Evolutionary conservation across 2,113 vertebrate species (phyloP), one percentile per base, ranked within the genome.

Genomic region (Zosterops pallidus): DNA sequence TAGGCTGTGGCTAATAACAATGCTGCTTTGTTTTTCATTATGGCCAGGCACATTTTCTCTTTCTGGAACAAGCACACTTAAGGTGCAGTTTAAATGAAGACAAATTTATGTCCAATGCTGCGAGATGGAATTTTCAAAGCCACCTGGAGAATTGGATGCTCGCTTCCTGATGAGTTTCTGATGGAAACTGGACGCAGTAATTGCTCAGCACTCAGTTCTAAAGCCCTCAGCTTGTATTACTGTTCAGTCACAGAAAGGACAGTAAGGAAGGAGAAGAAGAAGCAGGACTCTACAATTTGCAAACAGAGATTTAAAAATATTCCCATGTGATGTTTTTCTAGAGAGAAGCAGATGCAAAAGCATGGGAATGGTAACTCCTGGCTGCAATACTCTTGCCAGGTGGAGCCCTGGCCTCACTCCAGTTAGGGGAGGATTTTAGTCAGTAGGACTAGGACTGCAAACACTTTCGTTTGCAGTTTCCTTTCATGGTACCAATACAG

Each of bases 1-100:
- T 92, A 96, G 93, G 94, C 83, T 9, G 24, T 68, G 83, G 78
- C 60, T 92, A 94, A 84, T 75, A 95, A 95, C 91, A 95, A 94
- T 83, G 75, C 50, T 56, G 10, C 72, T 94, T 94, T 91, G 67
- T 95, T 96, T 90, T 83, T 90, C 68, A 65, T 86, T 67, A 53
- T 0, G 1, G 90, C n/a, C 57, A 76, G 52, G 75, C 60, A 46
- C 85, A 91, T 91, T 79, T 68, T 93, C 68, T 95, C 92, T 88
- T 95, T 90, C 89, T 15, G 2, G 87, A 83, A 69, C 15, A 70
- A 95, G 42, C 35, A 46, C 5, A 8, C 50, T 86, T 24, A 63
- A 90, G 35, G 31, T 80, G 69, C 26, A 53, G 46, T 10, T 84
- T 44, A 70, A 79, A 83, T 35, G 60, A 63, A 72, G 93, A 83